Evolutionary conservation across 1,140 invertebrate species (phyloP).

Genomic region (Batillaria attramentaria): DNA sequence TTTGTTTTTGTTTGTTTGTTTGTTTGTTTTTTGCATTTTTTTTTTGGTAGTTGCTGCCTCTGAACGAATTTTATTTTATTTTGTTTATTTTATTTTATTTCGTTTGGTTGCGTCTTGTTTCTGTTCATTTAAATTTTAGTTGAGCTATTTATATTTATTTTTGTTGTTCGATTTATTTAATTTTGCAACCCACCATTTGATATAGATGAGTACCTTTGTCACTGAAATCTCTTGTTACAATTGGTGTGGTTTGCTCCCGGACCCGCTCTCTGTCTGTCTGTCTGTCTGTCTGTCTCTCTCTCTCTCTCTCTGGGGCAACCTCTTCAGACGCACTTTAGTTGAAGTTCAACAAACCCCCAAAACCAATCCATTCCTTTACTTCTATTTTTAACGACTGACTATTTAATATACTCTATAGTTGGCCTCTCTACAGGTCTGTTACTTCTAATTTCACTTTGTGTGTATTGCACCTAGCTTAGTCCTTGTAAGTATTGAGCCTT

Average conservation of each 20-base stretch:
- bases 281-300: neutral
- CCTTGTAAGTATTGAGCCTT: conserved; percentile 49
- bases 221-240: neutral
- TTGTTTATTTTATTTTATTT: neutral
- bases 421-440: neutral
- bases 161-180: neutral
- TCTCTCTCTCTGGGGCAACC: neutral
- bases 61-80: neutral
- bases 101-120: neutral
- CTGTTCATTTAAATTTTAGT: neutral
- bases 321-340: too few relatives aligned
- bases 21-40: neutral
- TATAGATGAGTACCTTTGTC: too few relatives aligned
- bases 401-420: neutral
- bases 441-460: conserved; percentile 26
- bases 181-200: too few relatives aligned
- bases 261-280: neutral
- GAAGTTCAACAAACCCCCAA: too few relatives aligned
- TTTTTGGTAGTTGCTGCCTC: neutral
- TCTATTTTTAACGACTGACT: too few relatives aligned
- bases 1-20: neutral
- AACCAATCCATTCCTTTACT: too few relatives aligned
- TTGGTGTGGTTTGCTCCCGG: neutral
- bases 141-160: neutral
- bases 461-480: conserved; percentile 44